Conservation (phyloP, 2,888 invertebrate species). For the Capitulum mitella region DNA sequence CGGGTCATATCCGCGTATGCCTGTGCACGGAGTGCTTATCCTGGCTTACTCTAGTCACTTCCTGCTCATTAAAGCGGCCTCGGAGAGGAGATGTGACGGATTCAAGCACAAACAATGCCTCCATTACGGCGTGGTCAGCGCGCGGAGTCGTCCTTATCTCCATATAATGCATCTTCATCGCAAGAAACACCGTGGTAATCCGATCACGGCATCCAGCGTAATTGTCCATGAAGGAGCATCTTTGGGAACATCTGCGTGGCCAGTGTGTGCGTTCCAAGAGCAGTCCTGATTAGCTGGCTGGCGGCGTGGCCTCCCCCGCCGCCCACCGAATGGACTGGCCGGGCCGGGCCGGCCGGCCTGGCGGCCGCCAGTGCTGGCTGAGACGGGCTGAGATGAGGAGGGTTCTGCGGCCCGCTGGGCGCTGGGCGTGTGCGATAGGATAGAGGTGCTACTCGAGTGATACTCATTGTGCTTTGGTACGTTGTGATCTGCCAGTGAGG, state of each 20-base stretch:
- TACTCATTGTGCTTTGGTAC: too few species aligned
- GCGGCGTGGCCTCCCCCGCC: neutral
- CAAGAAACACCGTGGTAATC: neutral
- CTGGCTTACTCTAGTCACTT: neutral
- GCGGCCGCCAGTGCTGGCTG: neutral
- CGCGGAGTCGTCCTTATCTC: neutral
- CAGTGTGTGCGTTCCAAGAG: too few species aligned
- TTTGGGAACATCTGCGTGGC: neutral
- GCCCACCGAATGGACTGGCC: neutral
- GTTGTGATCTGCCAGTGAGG: too few species aligned
- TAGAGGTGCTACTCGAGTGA: too few species aligned
- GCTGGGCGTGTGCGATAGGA: neutral
- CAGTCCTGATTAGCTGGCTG: neutral
- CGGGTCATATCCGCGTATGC: too few species aligned
- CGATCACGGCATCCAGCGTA: neutral
- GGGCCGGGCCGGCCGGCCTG: neutral
- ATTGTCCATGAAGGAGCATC: constrained; percentile 18
- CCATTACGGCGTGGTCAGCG: neutral
- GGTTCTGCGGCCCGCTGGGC: neutral
- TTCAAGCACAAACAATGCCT: neutral
- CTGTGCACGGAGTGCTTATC: too few species aligned
- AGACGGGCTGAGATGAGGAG: neutral
- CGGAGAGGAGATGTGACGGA: neutral
- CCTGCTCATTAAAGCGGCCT: neutral
- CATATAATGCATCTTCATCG: neutral